Percentiles rank a stretch among this genome's conserved stretches.
Evolutionary conservation across 2,113 vertebrate species (phyloP).

Genomic region (Aix galericulata): DNA sequence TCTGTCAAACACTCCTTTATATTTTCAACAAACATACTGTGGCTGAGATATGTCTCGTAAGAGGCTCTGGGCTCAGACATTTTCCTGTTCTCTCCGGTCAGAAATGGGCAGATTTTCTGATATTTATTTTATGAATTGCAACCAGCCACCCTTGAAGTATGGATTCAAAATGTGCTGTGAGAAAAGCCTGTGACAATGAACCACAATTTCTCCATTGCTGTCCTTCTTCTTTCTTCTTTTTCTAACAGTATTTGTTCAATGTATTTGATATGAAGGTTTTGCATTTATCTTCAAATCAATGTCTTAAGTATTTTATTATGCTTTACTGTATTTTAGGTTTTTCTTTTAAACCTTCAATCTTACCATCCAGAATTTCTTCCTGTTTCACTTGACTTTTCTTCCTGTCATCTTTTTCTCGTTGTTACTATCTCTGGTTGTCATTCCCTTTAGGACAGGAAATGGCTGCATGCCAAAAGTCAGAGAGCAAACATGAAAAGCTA

Average conservation of each 20-base stretch:
- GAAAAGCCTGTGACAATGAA: neutral
- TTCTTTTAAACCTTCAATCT: slow-evolving; percentile 42
- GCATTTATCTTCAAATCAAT: slow-evolving; percentile 2
- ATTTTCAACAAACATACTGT: neutral
- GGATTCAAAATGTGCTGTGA: neutral
- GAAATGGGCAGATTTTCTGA: neutral
- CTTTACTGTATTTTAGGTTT: slow-evolving; percentile 1
- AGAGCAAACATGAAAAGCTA: slow-evolving; percentile 49
- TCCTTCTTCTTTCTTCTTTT: slow-evolving; percentile 24
- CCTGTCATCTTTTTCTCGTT: slow-evolving; percentile 36
- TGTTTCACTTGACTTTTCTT: slow-evolving; percentile 22
- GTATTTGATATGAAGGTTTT: slow-evolving; percentile 12
- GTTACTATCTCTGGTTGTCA: slow-evolving; percentile 19
- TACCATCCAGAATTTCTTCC: slow-evolving; percentile 3
- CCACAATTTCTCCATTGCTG: neutral
- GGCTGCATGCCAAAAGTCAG: slow-evolving; percentile 46
- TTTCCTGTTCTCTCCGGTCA: slow-evolving; percentile 8
- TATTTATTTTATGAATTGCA: slow-evolving; percentile 15
- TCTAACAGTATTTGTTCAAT: slow-evolving; percentile 5
- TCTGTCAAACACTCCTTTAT: neutral
- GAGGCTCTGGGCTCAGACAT: neutral
- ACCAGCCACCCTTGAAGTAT: neutral
- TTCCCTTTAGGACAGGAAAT: slow-evolving; percentile 35
- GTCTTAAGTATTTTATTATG: slow-evolving; percentile 29
- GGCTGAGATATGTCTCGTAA: neutral